phyloP scores from a whole-genome alignment of 92 coral and sea anemone genomes.

The Zoanthus gigantus region DNA sequence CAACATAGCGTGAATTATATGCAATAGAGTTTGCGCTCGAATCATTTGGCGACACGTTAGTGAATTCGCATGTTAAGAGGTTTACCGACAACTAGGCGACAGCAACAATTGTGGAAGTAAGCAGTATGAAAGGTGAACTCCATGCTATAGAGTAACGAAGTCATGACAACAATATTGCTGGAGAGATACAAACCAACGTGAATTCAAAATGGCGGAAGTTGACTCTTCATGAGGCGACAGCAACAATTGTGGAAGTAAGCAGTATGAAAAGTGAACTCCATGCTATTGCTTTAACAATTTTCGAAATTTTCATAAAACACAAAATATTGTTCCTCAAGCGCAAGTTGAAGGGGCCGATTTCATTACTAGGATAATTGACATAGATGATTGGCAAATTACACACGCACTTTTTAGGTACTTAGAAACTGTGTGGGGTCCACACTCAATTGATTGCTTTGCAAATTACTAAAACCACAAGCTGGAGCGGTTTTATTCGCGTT shows the following conservation, averaged over 20 bases:
- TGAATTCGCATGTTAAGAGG: not conserved
- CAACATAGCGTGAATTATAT: not conserved
- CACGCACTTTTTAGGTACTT: constrained; percentile 6
- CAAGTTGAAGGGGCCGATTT: constrained; percentile 57
- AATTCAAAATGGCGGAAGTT: too few species aligned
- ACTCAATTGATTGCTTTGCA: constrained; percentile 31
- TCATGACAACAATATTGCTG: too few species aligned
- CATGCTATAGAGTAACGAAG: constrained; percentile 8
- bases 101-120: constrained; percentile 55
- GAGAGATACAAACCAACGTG: too few species aligned
- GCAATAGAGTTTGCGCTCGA: not conserved
- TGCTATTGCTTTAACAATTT: constrained; percentile 50
- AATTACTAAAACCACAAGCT: constrained; percentile 54
- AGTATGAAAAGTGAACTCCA: constrained; percentile 64
- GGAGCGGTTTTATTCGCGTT: constrained; percentile 47
- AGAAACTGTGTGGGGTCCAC: constrained; percentile 52
- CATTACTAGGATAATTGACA: constrained; percentile 64
- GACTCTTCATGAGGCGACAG: too few species aligned
- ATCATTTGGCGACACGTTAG: not conserved
- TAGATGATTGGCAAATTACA: constrained; percentile 74
- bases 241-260: constrained; percentile 42
- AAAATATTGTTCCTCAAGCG: constrained; percentile 51
- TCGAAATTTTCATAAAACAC: constrained; percentile 37
- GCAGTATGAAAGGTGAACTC: constrained; percentile 62
- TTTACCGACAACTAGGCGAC: constrained; percentile 57